Percentiles rank a stretch among this genome's conserved stretches.
Evolutionary conservation across 2,113 vertebrate species (phyloP).

Genomic region (Gymnorhina tibicen): DNA sequence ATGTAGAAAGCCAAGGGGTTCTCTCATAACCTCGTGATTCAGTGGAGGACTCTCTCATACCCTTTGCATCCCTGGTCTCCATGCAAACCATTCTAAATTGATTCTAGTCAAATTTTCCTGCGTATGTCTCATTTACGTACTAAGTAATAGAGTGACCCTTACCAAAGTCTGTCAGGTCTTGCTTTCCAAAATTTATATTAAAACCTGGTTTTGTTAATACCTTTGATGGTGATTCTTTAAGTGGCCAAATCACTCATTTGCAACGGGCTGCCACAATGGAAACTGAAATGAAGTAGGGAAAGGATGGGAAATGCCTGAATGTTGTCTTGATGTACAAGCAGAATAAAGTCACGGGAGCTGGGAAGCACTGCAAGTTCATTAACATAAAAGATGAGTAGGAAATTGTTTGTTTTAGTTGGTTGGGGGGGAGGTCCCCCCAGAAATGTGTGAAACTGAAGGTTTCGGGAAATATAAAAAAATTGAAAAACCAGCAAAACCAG

Average conservation of each 20-base stretch:
- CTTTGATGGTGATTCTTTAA: neutral
- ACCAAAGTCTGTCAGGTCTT: neutral
- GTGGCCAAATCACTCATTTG: neutral
- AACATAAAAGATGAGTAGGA: neutral
- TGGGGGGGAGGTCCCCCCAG: rapidly evolving
- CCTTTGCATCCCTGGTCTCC: neutral
- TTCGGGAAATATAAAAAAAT: neutral
- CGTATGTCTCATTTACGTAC: neutral
- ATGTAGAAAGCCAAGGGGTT: neutral
- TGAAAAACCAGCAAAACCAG: neutral
- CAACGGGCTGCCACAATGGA: neutral
- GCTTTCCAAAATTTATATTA: neutral
- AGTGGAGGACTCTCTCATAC: neutral
- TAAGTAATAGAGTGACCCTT: neutral
- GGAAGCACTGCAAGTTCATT: neutral
- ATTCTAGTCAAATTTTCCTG: neutral
- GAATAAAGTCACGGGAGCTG: neutral
- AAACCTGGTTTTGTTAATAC: neutral
- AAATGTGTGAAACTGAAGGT: neutral
- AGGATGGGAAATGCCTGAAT: neutral
- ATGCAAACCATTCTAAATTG: neutral
- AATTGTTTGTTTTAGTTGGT: neutral
- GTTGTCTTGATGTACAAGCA: neutral
- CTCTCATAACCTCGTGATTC: neutral
- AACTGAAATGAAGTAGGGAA: neutral